Conservation (phyloP, 2,113 vertebrate species). For the Chaetops frenatus region DNA sequence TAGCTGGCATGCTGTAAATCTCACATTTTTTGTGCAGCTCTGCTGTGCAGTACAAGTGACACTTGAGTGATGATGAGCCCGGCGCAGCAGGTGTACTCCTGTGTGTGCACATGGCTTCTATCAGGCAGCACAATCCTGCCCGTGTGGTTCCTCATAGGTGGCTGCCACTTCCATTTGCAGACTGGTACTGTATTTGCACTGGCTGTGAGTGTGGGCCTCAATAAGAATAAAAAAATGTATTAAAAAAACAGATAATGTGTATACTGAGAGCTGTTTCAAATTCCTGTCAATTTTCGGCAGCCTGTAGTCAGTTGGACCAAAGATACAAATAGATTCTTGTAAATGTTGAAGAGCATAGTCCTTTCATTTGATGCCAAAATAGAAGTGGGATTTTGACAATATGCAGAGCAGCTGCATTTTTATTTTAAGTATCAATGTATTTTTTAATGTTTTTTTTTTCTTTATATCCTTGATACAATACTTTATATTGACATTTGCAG, state of each 20-base stretch:
- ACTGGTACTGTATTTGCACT: background rate
- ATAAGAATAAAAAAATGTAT: background rate
- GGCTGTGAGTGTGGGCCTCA: background rate
- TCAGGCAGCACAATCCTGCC: background rate
- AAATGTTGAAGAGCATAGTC: constrained; percentile 31
- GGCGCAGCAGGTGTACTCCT: background rate
- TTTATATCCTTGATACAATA: constrained; percentile 32
- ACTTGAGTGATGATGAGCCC: background rate
- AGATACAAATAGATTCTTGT: constrained; percentile 39
- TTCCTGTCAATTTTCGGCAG: constrained; percentile 17
- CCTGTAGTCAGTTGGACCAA: constrained; percentile 9
- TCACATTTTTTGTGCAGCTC: background rate
- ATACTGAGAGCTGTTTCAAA: constrained; percentile 15
- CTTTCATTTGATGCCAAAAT: constrained; percentile 57
- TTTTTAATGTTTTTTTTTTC: background rate
- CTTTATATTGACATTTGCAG: constrained; percentile 27
- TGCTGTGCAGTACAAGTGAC: background rate
- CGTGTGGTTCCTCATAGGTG: background rate
- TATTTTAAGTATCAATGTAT: constrained; percentile 58
- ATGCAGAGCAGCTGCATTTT: constrained; percentile 60
- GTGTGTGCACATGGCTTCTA: background rate
- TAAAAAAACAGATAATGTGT: background rate
- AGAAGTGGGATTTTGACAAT: constrained; percentile 51
- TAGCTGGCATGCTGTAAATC: constrained; percentile 1
- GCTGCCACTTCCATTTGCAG: background rate